Percentiles rank a stretch among this genome's conserved stretches.
Evolutionary conservation across 2,797 vertebrate genomes (phyloP).

Genomic region (Denticeps clupeoides): DNA sequence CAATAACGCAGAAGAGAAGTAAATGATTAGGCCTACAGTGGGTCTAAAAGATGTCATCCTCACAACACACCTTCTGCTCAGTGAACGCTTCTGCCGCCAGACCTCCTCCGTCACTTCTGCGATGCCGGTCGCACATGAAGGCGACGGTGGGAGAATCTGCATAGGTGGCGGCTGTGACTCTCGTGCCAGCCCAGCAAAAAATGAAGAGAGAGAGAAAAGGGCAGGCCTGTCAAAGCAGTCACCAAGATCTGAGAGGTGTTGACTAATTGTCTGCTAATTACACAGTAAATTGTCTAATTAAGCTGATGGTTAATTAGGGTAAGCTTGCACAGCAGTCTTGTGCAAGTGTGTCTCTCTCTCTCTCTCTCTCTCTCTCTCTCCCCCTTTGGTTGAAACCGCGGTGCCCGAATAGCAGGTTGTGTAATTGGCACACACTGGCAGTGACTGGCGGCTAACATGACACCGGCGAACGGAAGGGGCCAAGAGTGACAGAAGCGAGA

Average conservation of each 20-base stretch:
- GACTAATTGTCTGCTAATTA: slow-evolving; percentile 96
- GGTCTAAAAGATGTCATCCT: too few species aligned
- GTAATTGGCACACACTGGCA: slow-evolving; percentile 78
- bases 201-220: too few species aligned
- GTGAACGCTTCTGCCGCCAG: slow-evolving; percentile 22
- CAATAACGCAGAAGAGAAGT: too few species aligned
- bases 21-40: too few species aligned
- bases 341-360: slow-evolving; percentile 63
- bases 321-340: slow-evolving; percentile 82
- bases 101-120: slow-evolving; percentile 26
- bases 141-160: slow-evolving; percentile 26
- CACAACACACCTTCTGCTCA: slow-evolving; percentile 20
- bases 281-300: slow-evolving; percentile 97
- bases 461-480: slow-evolving; percentile 52
- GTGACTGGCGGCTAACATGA: slow-evolving; percentile 66
- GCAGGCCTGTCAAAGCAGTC: slow-evolving; percentile 44
- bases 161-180: slow-evolving; percentile 29
- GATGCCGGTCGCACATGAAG: slow-evolving; percentile 28
- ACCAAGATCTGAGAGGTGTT: slow-evolving; percentile 84
- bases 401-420: slow-evolving; percentile 76
- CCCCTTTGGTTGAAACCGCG: not conserved
- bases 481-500: slow-evolving; percentile 61
- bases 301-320: slow-evolving; percentile 90
- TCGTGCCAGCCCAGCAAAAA: slow-evolving; percentile 32
- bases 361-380: slow-evolving; percentile 7